A percentile compares a stretch with the other conserved stretches of the same genome.
Conservation (phyloP, 2,888 invertebrate genomes). For the Drosophila kambysellisi region DNA sequence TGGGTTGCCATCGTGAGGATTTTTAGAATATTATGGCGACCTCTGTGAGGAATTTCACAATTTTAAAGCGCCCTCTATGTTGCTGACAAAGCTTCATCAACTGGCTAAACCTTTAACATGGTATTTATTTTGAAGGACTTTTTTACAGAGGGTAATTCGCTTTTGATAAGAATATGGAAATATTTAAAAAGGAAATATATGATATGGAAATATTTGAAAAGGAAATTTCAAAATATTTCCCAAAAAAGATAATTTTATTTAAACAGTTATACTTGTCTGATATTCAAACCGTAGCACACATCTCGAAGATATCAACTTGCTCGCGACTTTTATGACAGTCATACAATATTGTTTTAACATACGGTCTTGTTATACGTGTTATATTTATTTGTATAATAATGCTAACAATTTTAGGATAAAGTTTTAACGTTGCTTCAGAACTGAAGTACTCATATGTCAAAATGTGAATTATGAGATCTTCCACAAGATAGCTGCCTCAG, state of each 20-base stretch:
- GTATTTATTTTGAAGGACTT: not conserved
- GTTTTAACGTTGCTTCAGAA: not conserved
- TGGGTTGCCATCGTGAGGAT: slow-evolving; percentile 1
- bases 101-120: not conserved
- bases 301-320: not conserved
- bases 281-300: no score
- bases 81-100: not conserved
- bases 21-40: not conserved
- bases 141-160: not conserved
- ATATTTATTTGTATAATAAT: not conserved
- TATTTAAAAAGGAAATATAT: not conserved
- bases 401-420: not conserved
- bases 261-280: not conserved
- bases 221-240: not conserved
- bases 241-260: no score
- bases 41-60: not conserved
- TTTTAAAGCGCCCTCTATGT: slow-evolving; percentile 8
- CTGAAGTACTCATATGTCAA: not conserved
- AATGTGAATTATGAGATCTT: not conserved
- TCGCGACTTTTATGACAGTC: no score
- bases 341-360: not conserved
- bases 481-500: not conserved
- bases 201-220: not conserved
- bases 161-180: not conserved
- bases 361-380: not conserved